Evolutionary conservation across 2,888 invertebrate species (phyloP), one percentile per base, ranked within the genome.

Genomic region (Epirrhoe alternata): DNA sequence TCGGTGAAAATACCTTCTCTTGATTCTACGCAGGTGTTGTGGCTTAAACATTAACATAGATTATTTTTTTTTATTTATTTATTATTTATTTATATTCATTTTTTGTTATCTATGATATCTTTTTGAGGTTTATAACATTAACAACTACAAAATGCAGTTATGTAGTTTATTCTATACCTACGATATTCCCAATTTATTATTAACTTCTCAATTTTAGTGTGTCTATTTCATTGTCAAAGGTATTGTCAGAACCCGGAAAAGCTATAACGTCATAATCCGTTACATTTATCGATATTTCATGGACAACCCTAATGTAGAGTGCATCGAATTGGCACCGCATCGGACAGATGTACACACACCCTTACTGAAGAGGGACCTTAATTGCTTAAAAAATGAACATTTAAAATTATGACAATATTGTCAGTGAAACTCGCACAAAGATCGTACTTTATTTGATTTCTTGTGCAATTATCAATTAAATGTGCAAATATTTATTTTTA

Each of bases 281-380:
- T 42, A 55, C 51, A 38, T 47, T 62, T 64, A 61, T 57, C 65
- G 72, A 72, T 74, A 72, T 71, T 69, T 65, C 49, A 56, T 47
- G 7, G 16, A 52, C 65, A 57, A 53, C 64, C 59, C 68, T 60
- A 65, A 62, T 53, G 16, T 65, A 6, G 52, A 49, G 59, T 42
- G 62, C 42, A 57, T 59, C 50, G 55, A 61, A 68, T 68, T 57
- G 55, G 51, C 24, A 56, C 33, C 24, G 51, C 55, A 49, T 61
- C 57, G 54, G 24, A 82, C 85, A 85, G 85, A 85, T 85, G 85
- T 73, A 72, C 77, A 6, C 45, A 47, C 57, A 71, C 70, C 77
- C 79, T 75, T 52, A 52, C 6, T 67, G 63, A 59, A 72, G 69
- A 74, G 73, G 76, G 72, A 59, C 73, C 71, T 74, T 83, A 82